Evolutionary conservation across 2,113 vertebrate species (phyloP), one percentile per base, ranked within the genome.

Genomic region (Hemichromis elongatus): DNA sequence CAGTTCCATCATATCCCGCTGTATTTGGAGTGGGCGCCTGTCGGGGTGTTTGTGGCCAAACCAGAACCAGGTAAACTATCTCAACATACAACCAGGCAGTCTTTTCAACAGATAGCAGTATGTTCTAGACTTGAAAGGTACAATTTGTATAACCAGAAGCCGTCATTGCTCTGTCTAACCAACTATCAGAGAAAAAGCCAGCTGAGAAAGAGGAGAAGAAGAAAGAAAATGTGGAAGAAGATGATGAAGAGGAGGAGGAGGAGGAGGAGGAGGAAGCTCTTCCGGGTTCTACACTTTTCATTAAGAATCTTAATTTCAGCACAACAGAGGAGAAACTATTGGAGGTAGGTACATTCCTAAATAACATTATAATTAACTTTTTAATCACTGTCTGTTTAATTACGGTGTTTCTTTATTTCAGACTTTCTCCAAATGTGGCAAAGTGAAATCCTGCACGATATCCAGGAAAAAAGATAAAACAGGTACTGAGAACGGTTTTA

Each of bases 21-120:
- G 35, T 99, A 98, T 68, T 95, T 99, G 90, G 98, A 99, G 85
- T 99, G 98, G 98, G 98, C 98, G 33, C 98, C 98, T 0, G 83
- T 96, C 52, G 96, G 96, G 0, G 95, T 99, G 88, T 99, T 99
- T 90, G 89, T 96, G 24, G 87, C 89, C 56, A 93, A 54, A 88
- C 93, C 16, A 90, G 79, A 85, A 77, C 81, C 79, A 91, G 95
- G 93, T 93, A 90, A 19, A 63, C 55, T 24, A 16, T 3, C 16
- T 28, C 19, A 40, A 63, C 47, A 87, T 26, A 21, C 9, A n/a
- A n/a, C 6, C 5, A 4, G 6, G 61, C 11, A 30, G 1, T 33
- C 6, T 70, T 70, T 56, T 52, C 47, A 3, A 66, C 28, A 2
- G 61, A 5, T 16, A 37, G 42, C 79, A 37, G 12, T 1, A 18